phyloP scores from a whole-genome alignment of 2,797 vertebrate species.

The Macropus fuliginosus region DNA sequence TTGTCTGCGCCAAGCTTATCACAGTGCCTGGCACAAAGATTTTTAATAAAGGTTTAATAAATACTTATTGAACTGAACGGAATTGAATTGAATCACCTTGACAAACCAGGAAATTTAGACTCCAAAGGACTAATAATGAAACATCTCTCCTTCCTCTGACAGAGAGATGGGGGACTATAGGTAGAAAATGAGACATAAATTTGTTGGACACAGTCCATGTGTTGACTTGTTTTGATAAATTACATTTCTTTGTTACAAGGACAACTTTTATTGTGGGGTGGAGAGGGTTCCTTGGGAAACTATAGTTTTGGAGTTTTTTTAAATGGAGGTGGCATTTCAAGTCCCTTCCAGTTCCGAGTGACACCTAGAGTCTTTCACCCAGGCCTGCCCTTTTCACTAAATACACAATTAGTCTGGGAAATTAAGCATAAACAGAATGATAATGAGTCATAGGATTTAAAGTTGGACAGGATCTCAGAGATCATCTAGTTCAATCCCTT shows the following conservation, averaged over 20 bases:
- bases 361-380: neutral
- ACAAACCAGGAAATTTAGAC: neutral
- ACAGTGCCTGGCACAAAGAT: neutral
- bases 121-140: neutral
- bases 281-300: neutral
- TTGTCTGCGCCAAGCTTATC: neutral
- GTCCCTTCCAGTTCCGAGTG: neutral
- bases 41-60: neutral
- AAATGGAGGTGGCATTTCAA: neutral
- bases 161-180: neutral
- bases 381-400: neutral
- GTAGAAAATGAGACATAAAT: neutral
- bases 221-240: neutral
- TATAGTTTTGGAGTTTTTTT: neutral
- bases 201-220: neutral
- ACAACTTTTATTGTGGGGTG: neutral
- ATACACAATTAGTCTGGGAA: neutral
- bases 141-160: neutral
- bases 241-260: neutral
- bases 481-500: neutral
- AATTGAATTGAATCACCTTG: neutral
- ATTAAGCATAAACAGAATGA: neutral
- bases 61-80: neutral
- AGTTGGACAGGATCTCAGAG: neutral
- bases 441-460: neutral